Conservation (phyloP, 2,797 vertebrate species). For the Acanthurus lineatus region DNA sequence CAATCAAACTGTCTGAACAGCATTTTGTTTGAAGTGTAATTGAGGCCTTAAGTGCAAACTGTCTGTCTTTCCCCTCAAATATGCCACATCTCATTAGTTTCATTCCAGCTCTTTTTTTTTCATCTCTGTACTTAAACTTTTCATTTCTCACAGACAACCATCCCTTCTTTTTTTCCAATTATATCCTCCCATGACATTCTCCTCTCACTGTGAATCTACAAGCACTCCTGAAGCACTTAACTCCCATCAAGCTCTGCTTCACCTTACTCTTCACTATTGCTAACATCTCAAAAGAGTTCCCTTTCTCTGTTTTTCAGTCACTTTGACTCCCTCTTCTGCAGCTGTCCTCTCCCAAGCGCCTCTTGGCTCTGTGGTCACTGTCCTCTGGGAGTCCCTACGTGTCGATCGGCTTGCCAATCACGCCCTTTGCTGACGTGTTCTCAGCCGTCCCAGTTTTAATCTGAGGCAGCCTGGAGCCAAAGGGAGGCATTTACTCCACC, state of each 20-base stretch:
- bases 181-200: constrained; percentile 22
- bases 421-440: background rate
- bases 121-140: background rate
- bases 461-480: constrained; percentile 41
- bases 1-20: background rate
- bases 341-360: constrained; percentile 7
- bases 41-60: background rate
- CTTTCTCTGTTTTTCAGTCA: constrained; percentile 16
- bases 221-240: constrained; percentile 40
- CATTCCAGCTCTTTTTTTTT: constrained; percentile 4
- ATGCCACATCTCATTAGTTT: constrained; percentile 1
- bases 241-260: constrained; percentile 32
- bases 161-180: constrained; percentile 16
- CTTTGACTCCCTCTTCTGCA: constrained; percentile 8
- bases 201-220: constrained; percentile 18
- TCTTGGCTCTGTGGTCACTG: background rate
- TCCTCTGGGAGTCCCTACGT: constrained; percentile 17
- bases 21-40: background rate
- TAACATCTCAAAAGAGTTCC: constrained; percentile 25
- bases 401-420: constrained; percentile 5
- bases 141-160: constrained; percentile 10
- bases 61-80: background rate
- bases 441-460: constrained; percentile 16
- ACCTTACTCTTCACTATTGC: constrained; percentile 16
- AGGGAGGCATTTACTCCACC: constrained; percentile 36